Evolutionary conservation across 2,113 vertebrate species (phyloP).

Genomic region (Laterallus jamaicensis): DNA sequence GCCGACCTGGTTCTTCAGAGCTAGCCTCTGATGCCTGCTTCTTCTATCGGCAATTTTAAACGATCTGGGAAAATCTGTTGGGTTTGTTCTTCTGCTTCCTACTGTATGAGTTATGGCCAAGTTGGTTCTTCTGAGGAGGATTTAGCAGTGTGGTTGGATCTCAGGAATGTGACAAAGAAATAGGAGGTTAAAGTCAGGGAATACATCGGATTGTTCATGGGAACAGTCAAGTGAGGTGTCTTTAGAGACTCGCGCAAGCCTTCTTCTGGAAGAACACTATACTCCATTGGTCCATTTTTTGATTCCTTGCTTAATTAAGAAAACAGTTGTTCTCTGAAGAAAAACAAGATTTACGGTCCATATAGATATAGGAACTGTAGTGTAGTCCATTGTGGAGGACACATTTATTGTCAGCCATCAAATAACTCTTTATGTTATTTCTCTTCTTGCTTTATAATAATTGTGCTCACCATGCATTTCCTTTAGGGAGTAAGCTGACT

Average conservation of each 20-base stretch:
- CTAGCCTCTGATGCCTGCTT: not conserved
- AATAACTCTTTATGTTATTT: not conserved
- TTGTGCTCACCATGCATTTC: not conserved
- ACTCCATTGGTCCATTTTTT: not conserved
- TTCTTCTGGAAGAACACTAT: not conserved
- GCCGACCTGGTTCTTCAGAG: not conserved
- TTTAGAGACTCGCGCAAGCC: not conserved
- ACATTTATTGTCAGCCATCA: not conserved
- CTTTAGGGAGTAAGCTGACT: not conserved
- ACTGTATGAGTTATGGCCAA: not conserved
- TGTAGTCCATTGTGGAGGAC: not conserved
- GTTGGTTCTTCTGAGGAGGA: not conserved
- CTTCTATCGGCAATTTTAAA: not conserved
- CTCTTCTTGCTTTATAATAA: not conserved
- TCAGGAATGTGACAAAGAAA: not conserved
- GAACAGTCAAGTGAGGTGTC: not conserved
- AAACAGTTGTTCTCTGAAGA: not conserved
- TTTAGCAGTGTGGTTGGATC: not conserved
- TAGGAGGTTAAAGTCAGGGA: not conserved
- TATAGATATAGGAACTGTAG: not conserved
- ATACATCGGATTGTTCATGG: not conserved
- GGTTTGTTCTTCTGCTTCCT: not conserved
- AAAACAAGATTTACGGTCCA: rapidly evolving
- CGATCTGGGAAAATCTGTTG: not conserved
- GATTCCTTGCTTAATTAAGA: not conserved